These are phyloP conservation scores for Isaurus tuberculatus DNA, from an alignment of 92 coral and sea anemone genomes.

Conservation along the genomic window DNA sequence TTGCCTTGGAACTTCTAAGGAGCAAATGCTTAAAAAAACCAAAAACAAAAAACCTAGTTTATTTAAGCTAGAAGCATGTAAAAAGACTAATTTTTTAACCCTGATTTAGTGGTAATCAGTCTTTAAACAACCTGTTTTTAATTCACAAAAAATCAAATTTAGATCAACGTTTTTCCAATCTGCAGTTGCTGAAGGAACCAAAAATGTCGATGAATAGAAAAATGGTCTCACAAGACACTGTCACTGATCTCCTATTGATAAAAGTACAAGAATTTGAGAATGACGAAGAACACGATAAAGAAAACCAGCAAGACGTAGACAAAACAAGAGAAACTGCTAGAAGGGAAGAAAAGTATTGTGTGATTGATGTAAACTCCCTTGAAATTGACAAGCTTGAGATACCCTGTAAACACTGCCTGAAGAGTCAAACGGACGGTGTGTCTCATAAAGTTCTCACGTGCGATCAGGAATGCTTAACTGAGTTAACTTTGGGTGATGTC, in stretches of 20 bases:
- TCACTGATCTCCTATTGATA: slow-evolving; percentile 69
- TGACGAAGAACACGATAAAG: slow-evolving; percentile 52
- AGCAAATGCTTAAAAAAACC: no score
- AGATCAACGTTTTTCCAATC: background rate
- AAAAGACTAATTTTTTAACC: no score
- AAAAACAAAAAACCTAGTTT: no score
- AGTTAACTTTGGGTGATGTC: slow-evolving; percentile 63
- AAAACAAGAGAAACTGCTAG: slow-evolving; percentile 30
- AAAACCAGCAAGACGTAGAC: slow-evolving; percentile 52
- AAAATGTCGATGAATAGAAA: background rate
- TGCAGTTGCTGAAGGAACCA: slow-evolving; percentile 29
- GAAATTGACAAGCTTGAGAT: slow-evolving; percentile 62
- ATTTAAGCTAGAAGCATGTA: no score
- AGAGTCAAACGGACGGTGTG: background rate
- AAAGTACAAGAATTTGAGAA: slow-evolving; percentile 62
- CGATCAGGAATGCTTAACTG: slow-evolving; percentile 69
- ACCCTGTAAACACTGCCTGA: slow-evolving; percentile 50
- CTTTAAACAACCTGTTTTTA: background rate
- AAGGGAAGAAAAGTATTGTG: slow-evolving; percentile 56
- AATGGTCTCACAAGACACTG: slow-evolving; percentile 35
- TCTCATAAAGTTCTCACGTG: slow-evolving; percentile 42
- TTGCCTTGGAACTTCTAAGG: no score
- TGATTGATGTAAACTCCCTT: slow-evolving; percentile 65
- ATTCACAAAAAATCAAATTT: background rate
- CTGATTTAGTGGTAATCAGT: no score